Evolutionary conservation across 1,140 invertebrate species (phyloP).

Genomic region (Habropoda laboriosa): DNA sequence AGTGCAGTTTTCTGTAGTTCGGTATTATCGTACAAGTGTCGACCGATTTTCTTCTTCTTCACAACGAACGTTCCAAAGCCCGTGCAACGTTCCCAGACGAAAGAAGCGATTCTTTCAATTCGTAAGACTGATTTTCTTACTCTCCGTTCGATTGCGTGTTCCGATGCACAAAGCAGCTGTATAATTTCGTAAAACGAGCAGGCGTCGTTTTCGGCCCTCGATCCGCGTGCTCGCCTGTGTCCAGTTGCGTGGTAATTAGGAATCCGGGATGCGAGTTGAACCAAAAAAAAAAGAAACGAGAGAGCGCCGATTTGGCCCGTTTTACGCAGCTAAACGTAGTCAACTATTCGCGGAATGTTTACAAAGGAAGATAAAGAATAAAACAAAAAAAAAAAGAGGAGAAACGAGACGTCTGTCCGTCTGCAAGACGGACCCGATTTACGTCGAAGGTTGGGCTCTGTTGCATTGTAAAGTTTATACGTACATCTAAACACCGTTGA

Average conservation of each 20-base stretch:
- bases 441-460: conserved; percentile 69
- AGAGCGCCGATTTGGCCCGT: conserved; percentile 9
- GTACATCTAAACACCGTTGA: conserved; percentile 72
- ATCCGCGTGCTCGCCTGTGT: conserved; percentile 52
- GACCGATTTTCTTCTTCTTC: not conserved
- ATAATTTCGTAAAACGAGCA: conserved; percentile 21
- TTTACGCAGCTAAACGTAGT: conserved; percentile 2
- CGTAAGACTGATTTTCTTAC: conserved; percentile 45
- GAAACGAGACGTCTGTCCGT: conserved; percentile 21
- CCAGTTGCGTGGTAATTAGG: conserved; percentile 44
- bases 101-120: conserved; percentile 3
- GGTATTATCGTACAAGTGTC: no score
- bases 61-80: not conserved
- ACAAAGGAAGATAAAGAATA: not conserved
- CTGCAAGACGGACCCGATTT: not conserved
- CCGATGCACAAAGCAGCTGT: no score
- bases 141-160: conserved; percentile 12
- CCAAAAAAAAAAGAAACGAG: conserved; percentile 10
- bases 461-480: conserved; percentile 76
- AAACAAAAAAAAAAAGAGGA: not conserved
- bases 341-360: conserved; percentile 12
- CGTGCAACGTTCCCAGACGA: not conserved
- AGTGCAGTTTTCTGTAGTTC: no score
- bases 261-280: conserved; percentile 37
- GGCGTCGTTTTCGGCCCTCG: conserved; percentile 18